Percentiles rank a stretch among this genome's conserved stretches.
Evolutionary conservation across 2,888 invertebrate species (phyloP).

Genomic region (Diloba caeruleocephala): DNA sequence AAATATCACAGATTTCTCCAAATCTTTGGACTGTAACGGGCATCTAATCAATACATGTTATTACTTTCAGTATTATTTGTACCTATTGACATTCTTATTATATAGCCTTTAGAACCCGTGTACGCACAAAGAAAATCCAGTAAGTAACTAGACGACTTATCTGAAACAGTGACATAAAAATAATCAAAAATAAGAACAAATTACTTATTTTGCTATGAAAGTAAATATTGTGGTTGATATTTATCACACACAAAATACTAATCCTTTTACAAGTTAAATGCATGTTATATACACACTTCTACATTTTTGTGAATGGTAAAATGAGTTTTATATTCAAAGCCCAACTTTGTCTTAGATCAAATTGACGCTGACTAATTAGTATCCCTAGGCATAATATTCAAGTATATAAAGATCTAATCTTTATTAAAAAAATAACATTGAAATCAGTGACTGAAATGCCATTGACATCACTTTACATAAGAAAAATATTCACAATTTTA

Average conservation of each 20-base stretch:
- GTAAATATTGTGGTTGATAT: constrained; percentile 79
- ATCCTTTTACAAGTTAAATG: constrained; percentile 84
- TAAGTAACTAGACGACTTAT: constrained; percentile 79
- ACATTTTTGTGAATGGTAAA: constrained; percentile 76
- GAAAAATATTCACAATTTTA: constrained; percentile 89
- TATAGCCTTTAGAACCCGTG: constrained; percentile 81
- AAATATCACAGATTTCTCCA: constrained; percentile 89
- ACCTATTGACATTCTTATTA: constrained; percentile 77
- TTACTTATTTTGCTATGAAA: constrained; percentile 84
- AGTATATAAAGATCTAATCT: constrained; percentile 84
- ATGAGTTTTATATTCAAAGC: constrained; percentile 72
- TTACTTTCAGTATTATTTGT: constrained; percentile 76
- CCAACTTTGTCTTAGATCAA: constrained; percentile 72
- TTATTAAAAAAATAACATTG: constrained; percentile 84
- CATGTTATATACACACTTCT: constrained; percentile 84
- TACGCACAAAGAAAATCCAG: constrained; percentile 85
- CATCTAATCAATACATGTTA: constrained; percentile 72
- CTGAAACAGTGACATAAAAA: constrained; percentile 80
- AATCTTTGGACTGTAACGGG: constrained; percentile 89
- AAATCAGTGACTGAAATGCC: constrained; percentile 87
- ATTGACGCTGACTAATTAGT: constrained; percentile 77
- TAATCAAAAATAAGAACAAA: constrained; percentile 80
- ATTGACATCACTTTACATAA: constrained; percentile 85
- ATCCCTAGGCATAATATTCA: constrained; percentile 83
- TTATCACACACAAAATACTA: constrained; percentile 80